These are phyloP conservation scores for Synodontis membranacea DNA, from an alignment of 2,113 vertebrate species.

Conservation along the genomic window DNA sequence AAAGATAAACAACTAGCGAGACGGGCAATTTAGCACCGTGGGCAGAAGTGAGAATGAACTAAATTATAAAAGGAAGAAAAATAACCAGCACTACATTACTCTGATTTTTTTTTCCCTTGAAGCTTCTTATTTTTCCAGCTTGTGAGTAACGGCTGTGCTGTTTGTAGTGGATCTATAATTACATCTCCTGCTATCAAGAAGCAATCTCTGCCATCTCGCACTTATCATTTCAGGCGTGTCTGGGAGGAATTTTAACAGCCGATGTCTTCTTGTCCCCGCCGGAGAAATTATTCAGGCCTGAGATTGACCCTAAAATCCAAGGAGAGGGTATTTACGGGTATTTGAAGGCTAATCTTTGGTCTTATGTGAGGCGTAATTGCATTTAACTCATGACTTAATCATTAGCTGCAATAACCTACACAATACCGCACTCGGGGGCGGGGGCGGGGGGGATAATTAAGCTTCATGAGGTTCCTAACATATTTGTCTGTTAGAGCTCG, in stretches of 20 bases:
- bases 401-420: conserved; percentile 30
- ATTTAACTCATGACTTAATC: conserved; percentile 9
- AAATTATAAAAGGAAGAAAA: not conserved
- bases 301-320: conserved; percentile 14
- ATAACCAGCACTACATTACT: not conserved
- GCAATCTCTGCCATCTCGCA: conserved; percentile 30
- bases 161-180: conserved; percentile 45
- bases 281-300: conserved; percentile 16
- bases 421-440: not conserved
- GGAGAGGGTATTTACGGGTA: not conserved
- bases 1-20: not conserved
- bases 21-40: not conserved
- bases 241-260: conserved; percentile 29
- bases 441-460: not conserved
- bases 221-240: conserved; percentile 18
- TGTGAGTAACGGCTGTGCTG: conserved; percentile 7
- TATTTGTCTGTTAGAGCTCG: not conserved
- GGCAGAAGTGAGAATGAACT: too few relatives aligned
- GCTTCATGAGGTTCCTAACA: not conserved
- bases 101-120: too few relatives aligned
- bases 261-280: conserved; percentile 6
- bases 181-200: conserved; percentile 42
- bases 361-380: not conserved
- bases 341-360: conserved; percentile 6
- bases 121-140: not conserved